These are phyloP conservation scores for Serinus canaria DNA, from an alignment of 2,113 vertebrate species.

Conservation along the genomic window DNA sequence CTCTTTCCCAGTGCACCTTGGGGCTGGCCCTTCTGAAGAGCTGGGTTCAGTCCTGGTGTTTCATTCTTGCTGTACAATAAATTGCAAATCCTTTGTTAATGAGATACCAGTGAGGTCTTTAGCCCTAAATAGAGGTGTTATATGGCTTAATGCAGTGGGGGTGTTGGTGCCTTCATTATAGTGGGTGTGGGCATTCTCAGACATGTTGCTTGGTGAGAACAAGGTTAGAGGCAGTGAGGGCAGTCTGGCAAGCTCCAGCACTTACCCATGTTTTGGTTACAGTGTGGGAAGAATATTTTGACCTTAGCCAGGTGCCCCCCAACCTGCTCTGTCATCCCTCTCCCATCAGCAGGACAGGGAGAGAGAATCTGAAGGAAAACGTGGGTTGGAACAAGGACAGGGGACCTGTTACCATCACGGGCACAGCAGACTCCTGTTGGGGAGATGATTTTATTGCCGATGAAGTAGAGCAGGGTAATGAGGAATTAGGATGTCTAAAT, in stretches of 20 bases:
- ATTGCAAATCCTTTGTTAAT: not conserved
- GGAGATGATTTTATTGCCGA: not conserved
- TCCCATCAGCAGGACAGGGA: too few species aligned
- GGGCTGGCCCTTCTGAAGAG: not conserved
- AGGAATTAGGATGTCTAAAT: not conserved
- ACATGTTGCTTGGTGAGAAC: accelerated
- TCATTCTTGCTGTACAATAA: not conserved
- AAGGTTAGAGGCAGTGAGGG: not conserved
- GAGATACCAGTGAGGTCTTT: not conserved
- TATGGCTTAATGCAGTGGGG: not conserved
- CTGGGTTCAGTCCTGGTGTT: not conserved
- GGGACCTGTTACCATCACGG: not conserved
- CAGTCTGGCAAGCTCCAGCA: not conserved
- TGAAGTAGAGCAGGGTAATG: not conserved
- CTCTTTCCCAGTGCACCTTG: accelerated
- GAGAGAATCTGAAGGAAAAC: not conserved
- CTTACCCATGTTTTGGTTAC: not conserved
- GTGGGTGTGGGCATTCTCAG: not conserved
- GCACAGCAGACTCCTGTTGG: accelerated
- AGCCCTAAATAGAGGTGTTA: not conserved
- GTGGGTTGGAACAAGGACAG: not conserved
- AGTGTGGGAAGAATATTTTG: not conserved
- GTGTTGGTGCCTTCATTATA: accelerated
- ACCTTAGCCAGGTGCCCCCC: not conserved
- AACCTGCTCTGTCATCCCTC: not conserved